Base-by-base conservation (phyloP, 2,888 invertebrate genomes). In the Deilephila elpenor region DNA sequence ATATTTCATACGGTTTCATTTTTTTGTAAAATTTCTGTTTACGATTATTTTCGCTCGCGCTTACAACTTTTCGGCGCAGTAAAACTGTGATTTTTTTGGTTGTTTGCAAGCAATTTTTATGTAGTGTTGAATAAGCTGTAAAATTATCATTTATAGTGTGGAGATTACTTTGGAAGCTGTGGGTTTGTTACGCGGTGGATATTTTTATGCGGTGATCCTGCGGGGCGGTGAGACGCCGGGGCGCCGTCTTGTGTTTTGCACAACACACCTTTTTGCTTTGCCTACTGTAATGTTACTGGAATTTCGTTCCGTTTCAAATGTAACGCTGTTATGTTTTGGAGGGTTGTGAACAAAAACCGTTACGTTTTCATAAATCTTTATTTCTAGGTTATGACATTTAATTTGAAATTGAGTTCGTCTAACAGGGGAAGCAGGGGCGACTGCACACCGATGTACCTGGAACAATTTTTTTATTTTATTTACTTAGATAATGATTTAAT, bases 1-100 rank as follows among this genome's bases (percentile, higher is more conserved):
- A 70, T 80, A 78, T 82, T 80, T 74, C 75, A 75, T 77, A 77
- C 78, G 62, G 34, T 44, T 67, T 44, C 1, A 44, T 44, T 44
- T 71, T 71, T 71, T 71, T 71, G 60, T 70, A 73, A 73, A 79
- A 82, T 83, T 83, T 85, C 84, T 84, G 86, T 85, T 85, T 86
- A 86, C 83, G 82, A 85, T 80, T 83, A 85, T 87, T 88, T 87
- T 86, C 81, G 79, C 74, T 80, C 83, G 70, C 67, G 79, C 79
- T 78, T 83, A 78, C 79, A 81, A 80, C 82, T 79, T 84, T 86
- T 85, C 81, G 83, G 82, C 79, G 77, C 78, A 32, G 59, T 51
- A 71, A 72, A 67, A 67, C 67, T 51, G 67, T 67, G 64, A 64
- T 70, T 74, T 76, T 73, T 75, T 74, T 74, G 71, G 64, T 67